Evolutionary conservation across 2,113 vertebrate genomes (phyloP).

Genomic region (Alethe castanea): DNA sequence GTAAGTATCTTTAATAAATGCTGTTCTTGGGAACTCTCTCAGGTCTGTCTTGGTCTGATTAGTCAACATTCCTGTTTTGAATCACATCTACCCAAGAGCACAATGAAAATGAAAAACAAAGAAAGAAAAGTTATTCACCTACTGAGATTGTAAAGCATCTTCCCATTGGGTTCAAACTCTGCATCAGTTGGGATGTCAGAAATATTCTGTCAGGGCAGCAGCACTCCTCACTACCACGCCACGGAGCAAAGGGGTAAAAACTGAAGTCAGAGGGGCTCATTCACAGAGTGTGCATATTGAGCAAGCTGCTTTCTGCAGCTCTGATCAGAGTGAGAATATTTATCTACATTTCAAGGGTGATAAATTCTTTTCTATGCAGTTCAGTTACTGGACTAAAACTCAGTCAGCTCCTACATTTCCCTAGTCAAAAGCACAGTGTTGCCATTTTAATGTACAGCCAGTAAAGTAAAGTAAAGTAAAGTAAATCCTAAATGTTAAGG

Average conservation of each 20-base stretch:
- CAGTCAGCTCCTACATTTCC: conserved; percentile 19
- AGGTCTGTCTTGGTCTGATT: neutral
- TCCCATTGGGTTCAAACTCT: neutral
- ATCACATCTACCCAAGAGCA: neutral
- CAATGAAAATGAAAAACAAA: neutral
- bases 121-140: neutral
- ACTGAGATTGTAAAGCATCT: neutral
- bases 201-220: neutral
- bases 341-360: neutral
- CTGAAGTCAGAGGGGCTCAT: rapidly evolving
- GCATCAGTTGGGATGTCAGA: neutral
- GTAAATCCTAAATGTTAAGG: neutral
- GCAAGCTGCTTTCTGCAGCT: neutral
- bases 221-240: neutral
- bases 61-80: neutral
- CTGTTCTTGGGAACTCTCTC: neutral
- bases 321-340: neutral
- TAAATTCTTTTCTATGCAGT: neutral
- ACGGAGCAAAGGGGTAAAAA: neutral
- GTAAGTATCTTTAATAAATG: neutral
- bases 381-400: neutral
- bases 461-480: neutral
- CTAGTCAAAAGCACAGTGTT: conserved; percentile 4
- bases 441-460: neutral
- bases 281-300: neutral